Evolutionary conservation across 2,797 vertebrate genomes (phyloP).

Genomic region (Schizopygopsis malacanthus): DNA sequence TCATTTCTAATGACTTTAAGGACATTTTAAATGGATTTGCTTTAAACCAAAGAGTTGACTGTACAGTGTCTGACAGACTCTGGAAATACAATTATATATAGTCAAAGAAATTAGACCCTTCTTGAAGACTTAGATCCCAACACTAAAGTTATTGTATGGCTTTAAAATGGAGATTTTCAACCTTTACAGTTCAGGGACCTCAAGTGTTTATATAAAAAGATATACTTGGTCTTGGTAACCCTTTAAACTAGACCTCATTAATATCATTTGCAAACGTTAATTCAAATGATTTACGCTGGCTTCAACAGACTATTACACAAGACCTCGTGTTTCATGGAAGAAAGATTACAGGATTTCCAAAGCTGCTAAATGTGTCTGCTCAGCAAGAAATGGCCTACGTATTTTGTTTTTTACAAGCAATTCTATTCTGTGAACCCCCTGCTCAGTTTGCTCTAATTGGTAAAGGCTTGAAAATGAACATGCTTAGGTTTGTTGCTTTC

Average conservation of each 20-base stretch:
- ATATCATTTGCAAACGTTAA: not conserved
- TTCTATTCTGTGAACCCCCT: not conserved
- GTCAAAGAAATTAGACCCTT: not conserved
- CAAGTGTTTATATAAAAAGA: not conserved
- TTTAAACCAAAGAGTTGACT: constrained; percentile 9
- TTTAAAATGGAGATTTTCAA: not conserved
- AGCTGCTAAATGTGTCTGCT: constrained; percentile 27
- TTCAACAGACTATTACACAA: not conserved
- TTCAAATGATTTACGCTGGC: not conserved
- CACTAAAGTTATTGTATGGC: not conserved
- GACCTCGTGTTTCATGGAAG: not conserved
- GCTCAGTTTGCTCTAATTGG: constrained; percentile 16
- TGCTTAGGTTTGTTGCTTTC: constrained; percentile 30
- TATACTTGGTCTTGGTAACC: not conserved
- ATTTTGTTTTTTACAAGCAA: constrained; percentile 8
- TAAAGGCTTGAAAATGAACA: not conserved
- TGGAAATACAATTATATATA: not conserved
- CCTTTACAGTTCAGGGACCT: not conserved
- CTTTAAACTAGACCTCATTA: not conserved
- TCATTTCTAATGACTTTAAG: constrained; percentile 49
- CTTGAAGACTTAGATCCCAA: not conserved
- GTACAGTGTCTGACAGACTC: not conserved
- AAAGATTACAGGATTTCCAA: not conserved
- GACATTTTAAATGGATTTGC: constrained; percentile 58
- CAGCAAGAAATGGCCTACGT: constrained; percentile 19